These are phyloP conservation scores for Brachyopa scutellaris DNA, from an alignment of 2,888 invertebrate genomes.

Conservation along the genomic window DNA sequence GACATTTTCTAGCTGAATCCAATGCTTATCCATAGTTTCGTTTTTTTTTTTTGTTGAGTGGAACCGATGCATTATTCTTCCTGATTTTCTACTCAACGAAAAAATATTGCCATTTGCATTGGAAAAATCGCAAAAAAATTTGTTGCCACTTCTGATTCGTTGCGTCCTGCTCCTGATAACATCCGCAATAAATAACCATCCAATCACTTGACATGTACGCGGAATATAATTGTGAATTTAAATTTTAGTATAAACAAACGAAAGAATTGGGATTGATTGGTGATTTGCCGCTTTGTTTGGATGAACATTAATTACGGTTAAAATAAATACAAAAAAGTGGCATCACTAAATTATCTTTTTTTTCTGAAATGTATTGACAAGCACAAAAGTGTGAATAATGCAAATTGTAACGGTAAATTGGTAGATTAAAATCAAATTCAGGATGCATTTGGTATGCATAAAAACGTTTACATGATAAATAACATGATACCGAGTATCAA, in stretches of 20 bases:
- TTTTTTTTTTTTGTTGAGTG: slow-evolving; percentile 4
- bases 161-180: slow-evolving; percentile 2
- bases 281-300: background rate
- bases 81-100: slow-evolving; percentile 9
- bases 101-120: slow-evolving; percentile 21
- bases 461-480: too few species aligned
- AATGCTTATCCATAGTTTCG: slow-evolving; percentile 1
- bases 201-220: background rate
- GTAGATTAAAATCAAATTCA: background rate
- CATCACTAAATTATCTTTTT: too few species aligned
- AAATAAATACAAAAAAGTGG: background rate
- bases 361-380: too few species aligned
- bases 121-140: background rate
- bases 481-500: too few species aligned
- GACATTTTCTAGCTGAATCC: slow-evolving; percentile 21
- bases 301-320: background rate
- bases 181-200: slow-evolving; percentile 31
- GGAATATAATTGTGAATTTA: slow-evolving; percentile 1
- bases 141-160: background rate
- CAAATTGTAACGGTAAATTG: background rate
- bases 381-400: background rate
- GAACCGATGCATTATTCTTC: slow-evolving; percentile 34
- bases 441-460: background rate
- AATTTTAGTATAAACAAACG: slow-evolving; percentile 10
- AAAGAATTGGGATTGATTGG: slow-evolving; percentile 30